Percentiles rank a stretch among this genome's conserved stretches.
Evolutionary conservation across 37 sponge, comb jelly and placozoan genomes (phyloP).

Genomic region (Dysidea cf. avara): DNA sequence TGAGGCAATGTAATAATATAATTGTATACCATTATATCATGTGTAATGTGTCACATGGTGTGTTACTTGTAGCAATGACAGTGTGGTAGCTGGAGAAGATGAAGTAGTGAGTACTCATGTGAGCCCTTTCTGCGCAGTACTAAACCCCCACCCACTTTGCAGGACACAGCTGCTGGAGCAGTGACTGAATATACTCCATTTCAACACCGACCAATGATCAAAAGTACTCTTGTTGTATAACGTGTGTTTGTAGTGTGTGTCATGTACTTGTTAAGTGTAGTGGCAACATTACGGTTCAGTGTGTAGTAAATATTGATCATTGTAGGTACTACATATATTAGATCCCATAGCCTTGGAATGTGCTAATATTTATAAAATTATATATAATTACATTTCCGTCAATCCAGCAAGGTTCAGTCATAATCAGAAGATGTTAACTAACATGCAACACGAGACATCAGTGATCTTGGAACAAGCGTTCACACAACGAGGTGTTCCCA

Average conservation of each 20-base stretch:
- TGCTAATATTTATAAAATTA: too few species aligned
- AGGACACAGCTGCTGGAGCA: conserved; percentile 7
- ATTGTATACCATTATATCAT: too few species aligned
- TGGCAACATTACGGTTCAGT: too few species aligned
- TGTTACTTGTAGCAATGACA: too few species aligned
- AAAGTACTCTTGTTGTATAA: conserved; percentile 7
- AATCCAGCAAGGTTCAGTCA: conserved; percentile 59
- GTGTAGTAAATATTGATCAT: too few species aligned
- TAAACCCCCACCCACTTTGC: not conserved
- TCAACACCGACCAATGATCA: conserved; percentile 36
- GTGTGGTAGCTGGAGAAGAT: too few species aligned
- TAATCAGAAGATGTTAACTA: conserved; percentile 22
- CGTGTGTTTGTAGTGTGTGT: not conserved
- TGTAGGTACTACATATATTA: too few species aligned
- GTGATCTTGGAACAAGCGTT: conserved; percentile 46
- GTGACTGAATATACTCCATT: conserved; percentile 24
- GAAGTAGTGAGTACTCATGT: not conserved
- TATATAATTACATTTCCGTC: too few species aligned
- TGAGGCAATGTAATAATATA: too few species aligned
- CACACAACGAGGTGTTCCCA: conserved; percentile 30
- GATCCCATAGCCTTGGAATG: too few species aligned
- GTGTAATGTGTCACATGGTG: too few species aligned
- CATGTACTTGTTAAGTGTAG: too few species aligned
- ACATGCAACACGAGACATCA: conserved; percentile 10
- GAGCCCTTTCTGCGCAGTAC: not conserved